Conservation (phyloP, 2,888 invertebrate species). For the Drosophila trichaetosa region DNA sequence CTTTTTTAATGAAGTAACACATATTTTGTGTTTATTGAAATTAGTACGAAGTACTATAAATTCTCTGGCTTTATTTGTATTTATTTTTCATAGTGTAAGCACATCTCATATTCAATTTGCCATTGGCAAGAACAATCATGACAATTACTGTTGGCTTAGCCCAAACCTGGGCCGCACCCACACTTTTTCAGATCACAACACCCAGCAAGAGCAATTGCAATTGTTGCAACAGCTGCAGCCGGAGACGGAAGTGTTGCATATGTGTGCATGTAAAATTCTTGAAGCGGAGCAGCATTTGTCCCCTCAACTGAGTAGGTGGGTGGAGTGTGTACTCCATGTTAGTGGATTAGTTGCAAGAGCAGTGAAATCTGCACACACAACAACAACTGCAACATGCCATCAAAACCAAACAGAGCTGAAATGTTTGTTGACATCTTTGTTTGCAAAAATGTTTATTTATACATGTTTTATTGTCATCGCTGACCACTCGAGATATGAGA, state of each 20-base stretch:
- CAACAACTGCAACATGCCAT: neutral
- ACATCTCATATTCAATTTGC: slow-evolving; percentile 52
- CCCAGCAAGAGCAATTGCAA: slow-evolving; percentile 1
- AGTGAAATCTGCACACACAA: slow-evolving; percentile 40
- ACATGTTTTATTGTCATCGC: neutral
- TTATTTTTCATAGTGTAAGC: neutral
- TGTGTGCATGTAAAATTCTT: slow-evolving; percentile 54
- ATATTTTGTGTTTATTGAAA: neutral
- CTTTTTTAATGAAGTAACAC: neutral
- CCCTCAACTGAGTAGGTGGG: slow-evolving; percentile 8
- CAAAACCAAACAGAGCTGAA: slow-evolving; percentile 49
- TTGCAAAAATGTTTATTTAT: slow-evolving; percentile 6
- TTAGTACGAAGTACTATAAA: neutral
- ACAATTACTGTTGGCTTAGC: slow-evolving; percentile 8
- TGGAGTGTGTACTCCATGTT: neutral
- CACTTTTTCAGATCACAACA: slow-evolving; percentile 5
- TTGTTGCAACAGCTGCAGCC: slow-evolving; percentile 31
- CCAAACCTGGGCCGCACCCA: slow-evolving; percentile 22
- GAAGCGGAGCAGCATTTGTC: slow-evolving; percentile 63
- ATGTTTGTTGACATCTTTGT: slow-evolving; percentile 46
- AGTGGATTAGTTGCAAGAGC: slow-evolving; percentile 35
- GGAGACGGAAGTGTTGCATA: slow-evolving; percentile 59
- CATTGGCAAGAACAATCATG: slow-evolving; percentile 27
- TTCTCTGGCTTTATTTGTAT: neutral
- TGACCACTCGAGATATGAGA: slow-evolving; percentile 54